Evolutionary conservation across 1,140 invertebrate species (phyloP), one percentile per base, ranked within the genome.

Genomic region (Tetramorium alpestre): DNA sequence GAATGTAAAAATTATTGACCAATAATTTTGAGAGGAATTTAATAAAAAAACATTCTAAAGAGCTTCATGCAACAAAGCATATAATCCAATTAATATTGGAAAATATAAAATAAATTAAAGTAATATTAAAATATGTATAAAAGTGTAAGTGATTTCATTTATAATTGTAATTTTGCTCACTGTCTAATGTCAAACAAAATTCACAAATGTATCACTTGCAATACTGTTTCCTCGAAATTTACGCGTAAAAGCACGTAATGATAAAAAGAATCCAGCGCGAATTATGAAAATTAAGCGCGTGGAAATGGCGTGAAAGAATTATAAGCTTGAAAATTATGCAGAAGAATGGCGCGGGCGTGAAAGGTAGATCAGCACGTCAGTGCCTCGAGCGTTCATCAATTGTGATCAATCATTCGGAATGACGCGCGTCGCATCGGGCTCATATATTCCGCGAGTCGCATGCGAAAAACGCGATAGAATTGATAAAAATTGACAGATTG

Each of bases 401-500:
- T 44, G 73, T 44, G 73, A 62, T 77, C 56, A 77, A 77, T 75
- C 72, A 33, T 13, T 60, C 56, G 56, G 22, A 60, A 76, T 76
- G 56, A 77, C 72, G 70, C 51, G 18, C 22, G 62, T 77, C 38
- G 33, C 72, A 75, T 58, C 54, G 54, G 8, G 8, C 3, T 5
- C 49, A 44, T 76, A 76, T 75, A 18, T 44, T 44, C 16, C 33
- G 44, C 10, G 44, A 16, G 49, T 25, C 16, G 51, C 51, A 28
- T 10, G 51, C 51, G 33, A 75, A 75, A 73, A 75, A 56, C 41
- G 56, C 28, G 54, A 76, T 72, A 54, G 69, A 25, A 41, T 60
- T 22, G 22, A 22, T 22, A 38, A 41, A 62, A 47, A 62, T 28
- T 62, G 56, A 62, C 41, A 41, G 56, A 77, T 77, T 77, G 73